Evolutionary conservation across 2,113 vertebrate species (phyloP).

Genomic region (Ursus arctos): DNA sequence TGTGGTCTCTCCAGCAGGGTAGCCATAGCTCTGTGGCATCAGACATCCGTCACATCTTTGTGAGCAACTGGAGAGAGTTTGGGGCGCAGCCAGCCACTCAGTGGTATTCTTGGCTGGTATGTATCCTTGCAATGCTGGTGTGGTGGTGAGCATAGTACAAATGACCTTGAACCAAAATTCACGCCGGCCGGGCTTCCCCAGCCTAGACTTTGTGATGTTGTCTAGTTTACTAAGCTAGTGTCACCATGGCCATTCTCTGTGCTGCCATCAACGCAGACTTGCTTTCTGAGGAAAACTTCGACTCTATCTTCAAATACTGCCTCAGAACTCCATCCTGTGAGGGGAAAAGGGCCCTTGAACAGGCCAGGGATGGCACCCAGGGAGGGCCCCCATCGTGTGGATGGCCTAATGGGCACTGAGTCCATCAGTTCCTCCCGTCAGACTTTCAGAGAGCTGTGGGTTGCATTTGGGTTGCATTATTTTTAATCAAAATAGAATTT

Average conservation of each 20-base stretch:
- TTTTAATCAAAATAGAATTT: background rate
- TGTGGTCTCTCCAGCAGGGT: background rate
- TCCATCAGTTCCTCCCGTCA: background rate
- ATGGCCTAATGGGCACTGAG: fast-evolving
- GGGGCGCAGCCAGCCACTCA: fast-evolving
- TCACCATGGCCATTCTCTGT: background rate
- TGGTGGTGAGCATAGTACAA: background rate
- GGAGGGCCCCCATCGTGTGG: too few species aligned
- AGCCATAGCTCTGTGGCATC: background rate
- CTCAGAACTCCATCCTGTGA: background rate
- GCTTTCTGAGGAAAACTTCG: background rate
- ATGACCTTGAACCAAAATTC: background rate
- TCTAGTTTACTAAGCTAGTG: background rate
- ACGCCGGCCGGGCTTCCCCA: background rate
- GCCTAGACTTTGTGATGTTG: fast-evolving
- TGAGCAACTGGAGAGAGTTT: background rate
- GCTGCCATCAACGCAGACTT: background rate
- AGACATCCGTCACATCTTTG: background rate
- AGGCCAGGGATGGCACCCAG: background rate
- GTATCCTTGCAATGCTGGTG: background rate
- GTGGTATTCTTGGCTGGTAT: fast-evolving
- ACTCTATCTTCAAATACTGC: background rate
- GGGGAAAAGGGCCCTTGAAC: background rate
- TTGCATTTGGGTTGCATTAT: background rate
- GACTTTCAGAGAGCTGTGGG: background rate